A percentile compares a stretch with the other conserved stretches of the same genome.
phyloP scores from a whole-genome alignment of 2,113 vertebrate genomes.

The Lagopus muta region DNA sequence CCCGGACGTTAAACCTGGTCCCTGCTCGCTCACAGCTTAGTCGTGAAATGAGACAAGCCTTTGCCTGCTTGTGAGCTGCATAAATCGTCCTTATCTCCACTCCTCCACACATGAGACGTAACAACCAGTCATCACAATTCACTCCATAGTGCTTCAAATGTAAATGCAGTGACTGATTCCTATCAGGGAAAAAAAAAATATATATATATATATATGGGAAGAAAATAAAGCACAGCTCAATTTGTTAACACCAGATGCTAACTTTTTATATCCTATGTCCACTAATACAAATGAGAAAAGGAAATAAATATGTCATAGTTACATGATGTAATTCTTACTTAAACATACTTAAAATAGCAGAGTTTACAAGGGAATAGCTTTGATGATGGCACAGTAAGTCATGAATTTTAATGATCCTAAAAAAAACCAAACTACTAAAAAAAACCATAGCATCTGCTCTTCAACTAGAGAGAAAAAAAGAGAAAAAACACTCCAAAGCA shows the following conservation, averaged over 20 bases:
- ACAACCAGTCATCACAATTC: conserved; percentile 94
- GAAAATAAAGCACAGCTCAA: neutral
- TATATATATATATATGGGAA: neutral
- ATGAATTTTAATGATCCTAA: neutral
- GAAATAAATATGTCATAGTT: neutral
- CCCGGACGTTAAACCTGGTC: conserved; percentile 96
- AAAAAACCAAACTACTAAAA: neutral
- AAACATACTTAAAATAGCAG: neutral
- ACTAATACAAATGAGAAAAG: neutral
- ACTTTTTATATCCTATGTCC: neutral
- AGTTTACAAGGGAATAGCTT: neutral
- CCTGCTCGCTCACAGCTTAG: conserved; percentile 96
- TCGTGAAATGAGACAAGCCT: conserved; percentile 96
- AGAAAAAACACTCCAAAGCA: neutral
- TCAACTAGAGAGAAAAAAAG: neutral
- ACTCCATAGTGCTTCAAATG: conserved; percentile 98
- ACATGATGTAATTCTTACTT: neutral
- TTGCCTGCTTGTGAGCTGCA: conserved; percentile 97
- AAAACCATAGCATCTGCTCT: neutral
- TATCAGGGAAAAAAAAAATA: conserved; percentile 28
- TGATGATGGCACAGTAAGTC: neutral
- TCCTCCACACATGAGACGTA: conserved; percentile 96
- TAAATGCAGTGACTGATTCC: conserved; percentile 97
- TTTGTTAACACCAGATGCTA: neutral
- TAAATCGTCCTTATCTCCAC: conserved; percentile 98